Conservation (phyloP, 2,888 invertebrate species). For the Chrysolina oricalcia region DNA sequence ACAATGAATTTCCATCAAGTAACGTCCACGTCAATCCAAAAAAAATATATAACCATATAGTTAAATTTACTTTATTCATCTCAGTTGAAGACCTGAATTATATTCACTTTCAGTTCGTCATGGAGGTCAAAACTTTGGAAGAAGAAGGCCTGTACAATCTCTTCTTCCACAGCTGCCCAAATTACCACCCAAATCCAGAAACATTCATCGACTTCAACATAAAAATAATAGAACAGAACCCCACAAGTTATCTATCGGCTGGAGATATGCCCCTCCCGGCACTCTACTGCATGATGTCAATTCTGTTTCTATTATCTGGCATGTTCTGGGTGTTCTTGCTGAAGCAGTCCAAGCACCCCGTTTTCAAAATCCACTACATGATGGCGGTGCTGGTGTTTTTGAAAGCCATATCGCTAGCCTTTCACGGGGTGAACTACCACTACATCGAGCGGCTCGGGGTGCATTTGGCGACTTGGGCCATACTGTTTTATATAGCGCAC, state of each 20-base stretch:
- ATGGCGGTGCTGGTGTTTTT: slow-evolving; percentile 96
- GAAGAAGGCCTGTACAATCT: slow-evolving; percentile 96
- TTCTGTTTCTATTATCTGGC: slow-evolving; percentile 91
- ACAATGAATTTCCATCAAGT: too few species aligned
- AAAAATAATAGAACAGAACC: slow-evolving; percentile 90
- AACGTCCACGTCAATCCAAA: too few species aligned
- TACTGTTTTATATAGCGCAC: slow-evolving; percentile 98
- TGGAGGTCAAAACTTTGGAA: slow-evolving; percentile 81
- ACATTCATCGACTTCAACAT: slow-evolving; percentile 82
- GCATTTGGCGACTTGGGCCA: slow-evolving; percentile 98
- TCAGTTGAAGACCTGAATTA: too few species aligned
- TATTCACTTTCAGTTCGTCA: slow-evolving; percentile 78
- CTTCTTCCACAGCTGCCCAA: slow-evolving; percentile 95
- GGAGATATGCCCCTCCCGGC: slow-evolving; percentile 97
- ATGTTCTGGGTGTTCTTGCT: slow-evolving; percentile 94
- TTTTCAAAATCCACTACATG: slow-evolving; percentile 96
- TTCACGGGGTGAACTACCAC: slow-evolving; percentile 96
- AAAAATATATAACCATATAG: too few species aligned
- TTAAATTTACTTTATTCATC: too few species aligned
- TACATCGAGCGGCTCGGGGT: slow-evolving; percentile 94
- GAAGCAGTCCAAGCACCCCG: slow-evolving; percentile 80
- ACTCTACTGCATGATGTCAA: slow-evolving; percentile 92
- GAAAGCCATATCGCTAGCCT: slow-evolving; percentile 92
- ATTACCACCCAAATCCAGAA: slow-evolving; percentile 73
- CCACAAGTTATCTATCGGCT: slow-evolving; percentile 92